Evolutionary conservation across 2,888 invertebrate genomes (phyloP), one percentile per base, ranked within the genome.

Genomic region (Rhabditophanes sp.): DNA sequence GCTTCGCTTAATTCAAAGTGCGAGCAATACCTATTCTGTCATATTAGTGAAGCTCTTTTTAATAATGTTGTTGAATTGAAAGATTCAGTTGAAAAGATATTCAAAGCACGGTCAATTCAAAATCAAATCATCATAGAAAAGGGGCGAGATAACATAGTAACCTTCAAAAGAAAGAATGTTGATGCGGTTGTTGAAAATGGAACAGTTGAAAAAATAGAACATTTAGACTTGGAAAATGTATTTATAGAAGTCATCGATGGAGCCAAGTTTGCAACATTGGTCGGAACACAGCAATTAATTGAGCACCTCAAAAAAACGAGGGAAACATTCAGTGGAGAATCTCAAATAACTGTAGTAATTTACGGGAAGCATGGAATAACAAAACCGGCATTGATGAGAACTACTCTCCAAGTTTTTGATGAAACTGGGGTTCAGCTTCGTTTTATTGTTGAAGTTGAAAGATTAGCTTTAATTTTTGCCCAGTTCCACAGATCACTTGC

Each of bases 1-100:
- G 30, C 52, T 5, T 41, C 48, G 9, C 52, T 48, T 18, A 48
- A 48, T 33, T 24, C 48, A 11, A 48, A 48, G 37, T 52, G 52
- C 28, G 48, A 48, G 18, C 52, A 48, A 25, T 48, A 46, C 24
- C 33, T 46, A 9, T 46, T 34, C 30, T 46, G 46, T 12, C 40
- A 46, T 29, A 25, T 45, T 25, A 48, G 26, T 21, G 16, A 22
- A n/a, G 37, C 26, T 4, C 33, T 46, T 21, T 19, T 31, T 6
- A 18, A 12, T n/a, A 9, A 52, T 9, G 42, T 50, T 15, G 43
- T 47, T 53, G 11, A 3, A 23, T 25, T 22, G 17, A n/a, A 8
- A 8, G 6, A 14, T 9, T 7, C 9, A 14, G 23, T 22, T 9
- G 9, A 9, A 9, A 9, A 22, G 9, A 22, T 9, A 22, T 9